Evolutionary conservation across 2,888 invertebrate genomes (phyloP), one percentile per base, ranked within the genome.

Genomic region (Xestoiulus laeticollis): DNA sequence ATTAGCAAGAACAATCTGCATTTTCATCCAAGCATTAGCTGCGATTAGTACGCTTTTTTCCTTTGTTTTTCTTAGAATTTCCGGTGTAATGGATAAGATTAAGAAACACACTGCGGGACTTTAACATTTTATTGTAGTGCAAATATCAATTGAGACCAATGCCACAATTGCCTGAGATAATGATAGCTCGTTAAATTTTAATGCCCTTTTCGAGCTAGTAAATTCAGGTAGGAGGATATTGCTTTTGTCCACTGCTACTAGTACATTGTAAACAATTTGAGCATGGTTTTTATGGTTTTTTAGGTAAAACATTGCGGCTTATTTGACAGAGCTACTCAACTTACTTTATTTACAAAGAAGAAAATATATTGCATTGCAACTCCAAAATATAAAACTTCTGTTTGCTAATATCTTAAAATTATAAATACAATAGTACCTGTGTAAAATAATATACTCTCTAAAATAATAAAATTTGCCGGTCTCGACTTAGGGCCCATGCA

Each of bases 1-100:
- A 68, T 68, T 68, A 68, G 68, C 68, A 68, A 68, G 26, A 68
- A 68, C 68, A 68, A 68, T 68, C 68, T 68, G 68, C 68, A 68
- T 68, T 68, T 68, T 68, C 68, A 68, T 22, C 26, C 26, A 6
- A 68, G 68, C 68, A 68, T 68, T 68, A 68, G 68, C 68, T 3
- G 1, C 68, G 68, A 68, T 68, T 68, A 68, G 68, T 68, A 26
- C 68, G 68, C 68, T 68, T 68, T 68, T 68, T n/a, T 59, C 3
- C 4, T 53, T 26, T 26, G 68, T 19, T 68, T 68, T 68, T 68
- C 26, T 8, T 2, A 5, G 26, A 1, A 68, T 68, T 22, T 68
- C 68, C 68, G 68, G 26, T 68, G 68, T 68, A 68, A 68, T 68
- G 12, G 26, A 68, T 68, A 68, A 68, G 68, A 68, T 68, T 68